Evolutionary conservation across 92 coral and sea anemone genomes (phyloP).

Genomic region (Phenganax stokvisi): DNA sequence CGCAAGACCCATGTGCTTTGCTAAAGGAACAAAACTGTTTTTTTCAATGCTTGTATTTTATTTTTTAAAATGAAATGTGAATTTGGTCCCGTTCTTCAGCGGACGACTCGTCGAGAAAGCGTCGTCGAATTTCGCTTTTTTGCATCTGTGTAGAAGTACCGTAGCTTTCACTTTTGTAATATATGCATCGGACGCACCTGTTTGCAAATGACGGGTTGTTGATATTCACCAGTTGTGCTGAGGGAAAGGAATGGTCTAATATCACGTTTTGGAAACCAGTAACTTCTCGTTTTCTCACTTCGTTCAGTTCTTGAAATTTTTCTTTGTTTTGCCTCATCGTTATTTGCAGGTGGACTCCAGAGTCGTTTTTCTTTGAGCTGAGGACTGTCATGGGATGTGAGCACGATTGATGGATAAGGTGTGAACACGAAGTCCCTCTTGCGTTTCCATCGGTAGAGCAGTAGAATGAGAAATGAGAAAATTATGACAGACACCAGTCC

Average conservation of each 20-base stretch:
- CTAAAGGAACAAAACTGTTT: no score
- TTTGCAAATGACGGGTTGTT: slow-evolving; percentile 20
- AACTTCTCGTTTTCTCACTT: slow-evolving; percentile 14
- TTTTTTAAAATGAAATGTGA: no score
- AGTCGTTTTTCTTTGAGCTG: slow-evolving; percentile 35
- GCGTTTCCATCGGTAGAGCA: slow-evolving; percentile 29
- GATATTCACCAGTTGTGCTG: slow-evolving; percentile 23
- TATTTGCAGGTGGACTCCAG: slow-evolving; percentile 17
- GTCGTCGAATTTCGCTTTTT: not conserved
- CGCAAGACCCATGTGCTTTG: no score
- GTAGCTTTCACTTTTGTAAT: not conserved
- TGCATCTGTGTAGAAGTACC: not conserved
- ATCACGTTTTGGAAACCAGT: slow-evolving; percentile 41
- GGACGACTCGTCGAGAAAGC: no score
- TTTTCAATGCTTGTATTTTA: no score
- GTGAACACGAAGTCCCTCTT: not conserved
- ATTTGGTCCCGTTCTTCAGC: no score
- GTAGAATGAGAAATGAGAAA: slow-evolving; percentile 7
- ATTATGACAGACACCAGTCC: slow-evolving; percentile 1
- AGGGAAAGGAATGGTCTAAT: slow-evolving; percentile 25
- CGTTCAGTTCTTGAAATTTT: slow-evolving; percentile 1
- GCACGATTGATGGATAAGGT: slow-evolving; percentile 29
- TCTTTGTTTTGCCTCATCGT: not conserved
- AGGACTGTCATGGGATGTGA: slow-evolving; percentile 33
- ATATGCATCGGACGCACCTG: not conserved